These are phyloP conservation scores for Rhyacophila evoluta DNA, from an alignment of 2,888 invertebrate species.

Conservation along the genomic window DNA sequence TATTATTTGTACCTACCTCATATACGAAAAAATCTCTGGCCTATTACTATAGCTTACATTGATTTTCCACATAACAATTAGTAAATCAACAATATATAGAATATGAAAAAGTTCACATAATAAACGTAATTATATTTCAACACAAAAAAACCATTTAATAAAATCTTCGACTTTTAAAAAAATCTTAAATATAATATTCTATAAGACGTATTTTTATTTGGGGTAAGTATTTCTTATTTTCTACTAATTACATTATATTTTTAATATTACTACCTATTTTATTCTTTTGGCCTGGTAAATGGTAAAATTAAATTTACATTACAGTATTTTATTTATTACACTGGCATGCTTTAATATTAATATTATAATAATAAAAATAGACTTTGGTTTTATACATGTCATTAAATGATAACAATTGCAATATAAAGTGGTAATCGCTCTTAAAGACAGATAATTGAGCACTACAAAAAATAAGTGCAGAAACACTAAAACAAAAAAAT, in stretches of 20 bases:
- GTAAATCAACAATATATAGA: too few relatives aligned
- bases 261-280: not conserved
- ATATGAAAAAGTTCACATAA: too few relatives aligned
- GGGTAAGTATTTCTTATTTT: not conserved
- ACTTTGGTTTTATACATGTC: not conserved
- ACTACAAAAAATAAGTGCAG: too few relatives aligned
- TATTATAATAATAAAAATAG: conserved; percentile 12
- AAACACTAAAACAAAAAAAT: too few relatives aligned
- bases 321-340: not conserved
- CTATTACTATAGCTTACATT: too few relatives aligned
- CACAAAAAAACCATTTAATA: not conserved
- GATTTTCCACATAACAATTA: too few relatives aligned
- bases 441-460: too few relatives aligned
- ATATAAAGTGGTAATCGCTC: too few relatives aligned
- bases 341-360: not conserved
- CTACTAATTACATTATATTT: not conserved
- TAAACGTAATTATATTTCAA: too few relatives aligned
- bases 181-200: not conserved
- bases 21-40: not conserved
- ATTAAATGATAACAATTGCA: too few relatives aligned
- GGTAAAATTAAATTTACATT: not conserved
- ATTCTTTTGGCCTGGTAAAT: conserved; percentile 1
- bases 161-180: not conserved
- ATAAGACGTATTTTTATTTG: not conserved
- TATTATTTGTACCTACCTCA: not conserved